Percentiles rank a stretch among this genome's conserved stretches.
phyloP scores from a whole-genome alignment of 2,888 invertebrate genomes.

The Heterodera filipjevi region DNA sequence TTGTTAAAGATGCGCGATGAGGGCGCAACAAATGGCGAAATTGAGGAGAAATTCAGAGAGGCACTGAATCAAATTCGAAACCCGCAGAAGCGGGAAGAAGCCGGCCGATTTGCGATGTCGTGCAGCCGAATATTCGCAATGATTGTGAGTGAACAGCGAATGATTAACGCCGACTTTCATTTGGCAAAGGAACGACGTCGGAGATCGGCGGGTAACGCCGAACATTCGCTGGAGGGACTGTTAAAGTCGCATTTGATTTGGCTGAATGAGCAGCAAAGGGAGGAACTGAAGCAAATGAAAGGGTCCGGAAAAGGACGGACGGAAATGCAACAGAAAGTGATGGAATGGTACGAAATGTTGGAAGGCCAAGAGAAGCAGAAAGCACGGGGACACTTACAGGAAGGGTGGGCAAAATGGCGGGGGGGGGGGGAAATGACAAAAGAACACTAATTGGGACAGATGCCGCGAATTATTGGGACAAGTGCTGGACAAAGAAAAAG shows the following conservation, averaged over 20 bases:
- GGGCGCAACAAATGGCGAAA: slow-evolving; percentile 37
- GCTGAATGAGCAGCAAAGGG: slow-evolving; percentile 46
- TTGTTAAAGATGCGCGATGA: slow-evolving; percentile 43
- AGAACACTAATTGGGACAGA: not conserved
- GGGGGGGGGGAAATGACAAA: not conserved
- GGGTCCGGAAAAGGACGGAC: slow-evolving; percentile 37
- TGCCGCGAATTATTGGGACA: slow-evolving; percentile 42
- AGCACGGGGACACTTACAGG: slow-evolving; percentile 49
- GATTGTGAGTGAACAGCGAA: slow-evolving; percentile 12
- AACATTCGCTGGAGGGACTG: slow-evolving; percentile 42
- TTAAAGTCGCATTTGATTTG: slow-evolving; percentile 47
- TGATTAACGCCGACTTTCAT: not conserved
- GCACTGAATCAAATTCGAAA: slow-evolving; percentile 45
- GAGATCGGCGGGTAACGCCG: slow-evolving; percentile 13
- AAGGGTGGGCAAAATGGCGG: slow-evolving; percentile 24
- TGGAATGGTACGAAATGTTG: slow-evolving; percentile 40
- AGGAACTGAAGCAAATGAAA: slow-evolving; percentile 36
- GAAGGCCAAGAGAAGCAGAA: slow-evolving; percentile 47
- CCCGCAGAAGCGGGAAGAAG: slow-evolving; percentile 47
- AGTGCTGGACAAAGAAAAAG: slow-evolving; percentile 38
- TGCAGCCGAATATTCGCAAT: slow-evolving; percentile 31
- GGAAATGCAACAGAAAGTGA: slow-evolving; percentile 41
- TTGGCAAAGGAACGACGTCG: slow-evolving; percentile 20
- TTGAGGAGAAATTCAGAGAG: slow-evolving; percentile 44
- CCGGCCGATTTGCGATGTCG: slow-evolving; percentile 39